Base-by-base conservation (phyloP, 1,140 invertebrate genomes). In the Littorina saxatilis region DNA sequence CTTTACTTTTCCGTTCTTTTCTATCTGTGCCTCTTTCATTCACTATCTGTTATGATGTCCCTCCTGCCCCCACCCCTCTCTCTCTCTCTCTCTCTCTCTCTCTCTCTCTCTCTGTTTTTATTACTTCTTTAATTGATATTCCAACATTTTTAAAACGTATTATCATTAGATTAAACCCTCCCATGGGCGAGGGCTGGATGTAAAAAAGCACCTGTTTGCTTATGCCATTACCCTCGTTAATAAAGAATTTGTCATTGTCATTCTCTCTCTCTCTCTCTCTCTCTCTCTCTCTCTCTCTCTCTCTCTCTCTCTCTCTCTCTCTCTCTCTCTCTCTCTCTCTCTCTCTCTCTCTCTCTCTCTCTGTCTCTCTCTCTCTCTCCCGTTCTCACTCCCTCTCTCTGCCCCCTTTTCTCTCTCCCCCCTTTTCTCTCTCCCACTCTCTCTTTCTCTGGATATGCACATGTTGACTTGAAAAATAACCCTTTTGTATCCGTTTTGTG, bases 271-370 rank as follows among this genome's bases (percentile, higher is more conserved):
- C 47, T 50, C 47, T 50, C 47, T 11, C 47, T 61, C 13, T 61
- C 4, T 61, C 47, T 58, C 7, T 50, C 47, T 50, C 47, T 50
- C 47, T 50, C 47, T 50, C 47, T 50, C 55, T n/a, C 55, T n/a
- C 55, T 61, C 55, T 61, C 55, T 61, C 55, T 23, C 55, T 61
- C 55, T 61, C 55, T 61, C 1, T 61, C 55, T 61, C 1, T 61
- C 1, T 61, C 13, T 61, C 55, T 61, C 1, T 61, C 55, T 61
- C 55, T 61, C 55, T 13, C 55, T 61, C 55, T 61, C 55, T 61
- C 55, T 13, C 55, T 2, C 4, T 13, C 55, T 13, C 55, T 61
- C 1, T 61, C 4, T 61, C 13, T 61, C 3, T 61, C 55, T 61
- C 13, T 61, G 20, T 2, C 7, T 58, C 55, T 61, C 13, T 61